phyloP scores from a whole-genome alignment of 1,140 invertebrate species.

The Venturia canescens region DNA sequence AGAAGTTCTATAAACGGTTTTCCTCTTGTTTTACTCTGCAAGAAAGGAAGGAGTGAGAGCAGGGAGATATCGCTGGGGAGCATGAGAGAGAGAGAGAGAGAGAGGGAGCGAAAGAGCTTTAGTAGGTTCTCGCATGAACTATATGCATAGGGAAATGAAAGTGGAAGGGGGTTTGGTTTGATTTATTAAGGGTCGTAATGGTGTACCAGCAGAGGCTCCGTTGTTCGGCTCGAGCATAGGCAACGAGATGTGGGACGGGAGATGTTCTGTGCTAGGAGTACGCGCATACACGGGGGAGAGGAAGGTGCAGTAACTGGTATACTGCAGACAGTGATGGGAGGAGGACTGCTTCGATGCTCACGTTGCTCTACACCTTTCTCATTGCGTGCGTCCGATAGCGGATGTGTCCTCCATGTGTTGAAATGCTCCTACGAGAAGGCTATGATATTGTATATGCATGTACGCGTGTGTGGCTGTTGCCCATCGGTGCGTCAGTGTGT shows the following conservation, averaged over 20 bases:
- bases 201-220: conserved; percentile 51
- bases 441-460: neutral
- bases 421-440: neutral
- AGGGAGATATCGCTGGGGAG: conserved; percentile 56
- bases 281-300: conserved; percentile 36
- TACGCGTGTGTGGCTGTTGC: neutral
- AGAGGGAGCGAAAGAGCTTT: neutral
- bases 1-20: conserved; percentile 2
- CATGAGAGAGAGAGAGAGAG: neutral
- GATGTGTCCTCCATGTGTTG: neutral
- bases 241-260: conserved; percentile 31
- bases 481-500: neutral
- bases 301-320: conserved; percentile 16
- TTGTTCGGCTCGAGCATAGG: conserved; percentile 57
- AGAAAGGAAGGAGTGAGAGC: conserved; percentile 21
- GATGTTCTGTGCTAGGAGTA: conserved; percentile 24
- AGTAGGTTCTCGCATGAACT: conserved; percentile 34
- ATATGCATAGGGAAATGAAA: conserved; percentile 49
- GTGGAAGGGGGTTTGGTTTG: conserved; percentile 48
- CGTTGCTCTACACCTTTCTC: conserved; percentile 24
- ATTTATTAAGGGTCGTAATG: conserved; percentile 67
- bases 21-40: neutral
- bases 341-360: conserved; percentile 8
- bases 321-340: neutral
- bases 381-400: conserved; percentile 32